Conservation (phyloP, 2,888 invertebrate species). For the Dioctria linearis region DNA sequence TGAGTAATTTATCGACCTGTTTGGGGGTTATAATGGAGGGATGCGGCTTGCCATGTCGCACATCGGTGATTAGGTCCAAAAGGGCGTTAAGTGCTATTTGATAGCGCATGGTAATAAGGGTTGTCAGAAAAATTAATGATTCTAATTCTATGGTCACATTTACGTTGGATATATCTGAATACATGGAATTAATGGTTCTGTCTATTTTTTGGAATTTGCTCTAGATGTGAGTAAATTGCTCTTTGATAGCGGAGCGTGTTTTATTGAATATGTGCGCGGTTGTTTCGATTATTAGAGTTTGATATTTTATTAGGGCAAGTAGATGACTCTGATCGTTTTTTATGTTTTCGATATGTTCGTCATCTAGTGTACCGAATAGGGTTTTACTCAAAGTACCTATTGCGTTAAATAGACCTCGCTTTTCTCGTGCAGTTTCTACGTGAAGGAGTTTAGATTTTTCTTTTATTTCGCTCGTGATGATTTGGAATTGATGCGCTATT, state of each 20-base stretch:
- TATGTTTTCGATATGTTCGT: not conserved
- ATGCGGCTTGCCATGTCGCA: no score
- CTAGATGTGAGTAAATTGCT: not conserved
- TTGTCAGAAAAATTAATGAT: not conserved
- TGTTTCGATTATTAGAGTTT: not conserved
- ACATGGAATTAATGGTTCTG: not conserved
- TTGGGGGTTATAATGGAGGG: not conserved
- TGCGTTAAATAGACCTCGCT: no score
- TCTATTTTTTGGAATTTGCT: not conserved
- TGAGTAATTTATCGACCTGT: not conserved
- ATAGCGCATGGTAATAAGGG: not conserved
- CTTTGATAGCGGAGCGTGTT: constrained; percentile 2
- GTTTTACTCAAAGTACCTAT: not conserved
- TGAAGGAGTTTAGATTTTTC: no score
- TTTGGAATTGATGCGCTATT: not conserved
- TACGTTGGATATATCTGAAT: not conserved
- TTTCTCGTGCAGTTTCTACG: no score
- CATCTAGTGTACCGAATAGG: not conserved
- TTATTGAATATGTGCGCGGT: not conserved
- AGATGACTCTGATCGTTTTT: not conserved
- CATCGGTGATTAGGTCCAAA: not conserved
- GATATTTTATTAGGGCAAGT: not conserved
- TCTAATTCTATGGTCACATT: not conserved
- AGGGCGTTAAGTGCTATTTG: not conserved
- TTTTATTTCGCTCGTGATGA: no score